Conservation (phyloP, 2,888 invertebrate species). For the Drosophila ezoana region DNA sequence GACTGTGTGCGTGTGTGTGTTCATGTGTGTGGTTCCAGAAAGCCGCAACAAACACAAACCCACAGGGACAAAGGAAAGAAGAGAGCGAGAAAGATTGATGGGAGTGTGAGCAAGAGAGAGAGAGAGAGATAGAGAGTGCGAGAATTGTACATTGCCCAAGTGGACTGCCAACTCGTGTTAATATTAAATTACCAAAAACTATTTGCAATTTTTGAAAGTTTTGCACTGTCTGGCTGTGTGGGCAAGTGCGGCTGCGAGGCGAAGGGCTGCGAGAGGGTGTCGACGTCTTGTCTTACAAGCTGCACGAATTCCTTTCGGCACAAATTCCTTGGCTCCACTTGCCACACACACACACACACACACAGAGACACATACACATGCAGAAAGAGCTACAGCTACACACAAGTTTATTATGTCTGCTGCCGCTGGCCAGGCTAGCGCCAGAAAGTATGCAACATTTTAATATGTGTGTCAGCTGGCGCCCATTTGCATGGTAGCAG, state of each 20-base stretch:
- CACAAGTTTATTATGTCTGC: conserved; percentile 72
- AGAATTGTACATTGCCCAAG: conserved; percentile 29
- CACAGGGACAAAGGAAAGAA: conserved; percentile 7
- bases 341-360: conserved; percentile 22
- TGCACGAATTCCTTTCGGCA: conserved; percentile 66
- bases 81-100: neutral
- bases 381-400: conserved; percentile 6
- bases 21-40: conserved; percentile 9
- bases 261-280: conserved; percentile 24
- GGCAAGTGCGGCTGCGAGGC: conserved; percentile 13
- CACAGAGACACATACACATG: conserved; percentile 10
- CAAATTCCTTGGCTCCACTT: conserved; percentile 55
- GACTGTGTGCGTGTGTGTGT: conserved; percentile 8
- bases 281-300: conserved; percentile 67
- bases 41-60: conserved; percentile 35
- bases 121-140: conserved; percentile 2
- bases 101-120: neutral
- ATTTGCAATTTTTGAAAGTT: conserved; percentile 71
- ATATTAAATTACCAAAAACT: conserved; percentile 72
- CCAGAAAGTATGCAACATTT: conserved; percentile 74
- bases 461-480: conserved; percentile 76
- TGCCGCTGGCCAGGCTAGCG: conserved; percentile 39
- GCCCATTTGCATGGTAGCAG: conserved; percentile 46
- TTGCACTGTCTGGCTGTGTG: conserved; percentile 47
- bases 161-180: conserved; percentile 67